Conservation (phyloP, 2,888 invertebrate genomes). For the Scaptomyza caliginosa region DNA sequence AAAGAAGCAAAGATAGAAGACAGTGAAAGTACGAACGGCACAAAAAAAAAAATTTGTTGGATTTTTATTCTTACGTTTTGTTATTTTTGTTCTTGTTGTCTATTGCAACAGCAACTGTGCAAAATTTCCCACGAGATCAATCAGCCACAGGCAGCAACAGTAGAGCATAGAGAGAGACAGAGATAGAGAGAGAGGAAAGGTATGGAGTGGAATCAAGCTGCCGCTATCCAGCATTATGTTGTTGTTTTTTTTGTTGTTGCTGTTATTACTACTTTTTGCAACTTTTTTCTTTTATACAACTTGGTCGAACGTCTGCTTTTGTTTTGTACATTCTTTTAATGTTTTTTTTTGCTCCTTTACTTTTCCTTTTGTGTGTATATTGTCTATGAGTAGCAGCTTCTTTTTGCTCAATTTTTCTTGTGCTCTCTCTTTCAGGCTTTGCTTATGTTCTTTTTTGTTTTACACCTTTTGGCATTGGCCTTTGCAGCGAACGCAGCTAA, state of each 20-base stretch:
- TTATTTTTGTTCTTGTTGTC: constrained; percentile 33
- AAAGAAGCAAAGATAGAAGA: background rate
- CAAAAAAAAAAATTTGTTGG: constrained; percentile 50
- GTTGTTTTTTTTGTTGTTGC: constrained; percentile 35
- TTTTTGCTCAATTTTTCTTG: constrained; percentile 1
- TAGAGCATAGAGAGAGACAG: constrained; percentile 16
- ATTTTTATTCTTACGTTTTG: constrained; percentile 56
- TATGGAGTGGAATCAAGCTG: no score
- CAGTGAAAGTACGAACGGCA: background rate
- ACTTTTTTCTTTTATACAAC: constrained; percentile 69
- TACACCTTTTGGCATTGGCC: constrained; percentile 77
- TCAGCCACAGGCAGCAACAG: constrained; percentile 74
- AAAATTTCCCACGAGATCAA: constrained; percentile 82
- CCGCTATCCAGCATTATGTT: no score
- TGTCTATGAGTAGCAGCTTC: constrained; percentile 24
- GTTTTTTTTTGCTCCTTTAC: background rate
- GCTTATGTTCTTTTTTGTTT: constrained; percentile 40
- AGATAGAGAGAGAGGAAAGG: no score
- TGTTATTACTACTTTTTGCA: constrained; percentile 70
- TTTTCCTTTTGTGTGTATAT: background rate
- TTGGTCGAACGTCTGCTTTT: constrained; percentile 59
- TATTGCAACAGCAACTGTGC: constrained; percentile 72
- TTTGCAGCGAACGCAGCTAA: constrained; percentile 67
- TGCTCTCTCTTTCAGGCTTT: constrained; percentile 7
- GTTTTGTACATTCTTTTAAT: constrained; percentile 26